Percentiles rank a stretch among this genome's conserved stretches.
Evolutionary conservation across 2,113 vertebrate genomes (phyloP).

Genomic region (Ochotona curzoniae): DNA sequence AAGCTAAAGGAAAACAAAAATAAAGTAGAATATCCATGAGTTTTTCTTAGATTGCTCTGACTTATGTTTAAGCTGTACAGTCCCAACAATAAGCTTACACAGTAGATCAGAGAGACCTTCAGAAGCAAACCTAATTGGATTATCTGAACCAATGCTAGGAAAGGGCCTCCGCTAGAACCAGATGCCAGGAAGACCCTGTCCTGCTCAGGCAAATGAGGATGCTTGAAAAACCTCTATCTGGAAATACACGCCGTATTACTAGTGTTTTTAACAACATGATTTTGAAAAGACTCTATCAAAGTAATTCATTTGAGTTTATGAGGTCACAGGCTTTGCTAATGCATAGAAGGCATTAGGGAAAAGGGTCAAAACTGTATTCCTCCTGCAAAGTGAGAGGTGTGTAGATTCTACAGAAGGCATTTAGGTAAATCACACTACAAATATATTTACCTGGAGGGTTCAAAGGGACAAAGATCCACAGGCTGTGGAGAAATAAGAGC

Average conservation of each 20-base stretch:
- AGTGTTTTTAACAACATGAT: not conserved
- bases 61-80: not conserved
- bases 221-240: not conserved
- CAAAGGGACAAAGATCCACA: not conserved
- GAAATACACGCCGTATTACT: not conserved
- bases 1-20: not conserved
- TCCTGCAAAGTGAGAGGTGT: not conserved
- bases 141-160: not conserved
- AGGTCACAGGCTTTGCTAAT: not conserved
- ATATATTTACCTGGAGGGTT: not conserved
- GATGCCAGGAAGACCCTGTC: not conserved
- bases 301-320: not conserved
- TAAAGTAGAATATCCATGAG: not conserved
- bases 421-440: not conserved
- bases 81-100: not conserved
- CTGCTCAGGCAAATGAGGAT: not conserved
- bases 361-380: not conserved
- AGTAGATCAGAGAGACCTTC: not conserved
- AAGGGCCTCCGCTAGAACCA: not conserved
- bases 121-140: not conserved
- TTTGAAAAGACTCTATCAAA: not conserved
- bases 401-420: not conserved
- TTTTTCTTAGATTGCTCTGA: not conserved
- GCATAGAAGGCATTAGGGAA: not conserved
- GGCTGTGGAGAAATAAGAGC: not conserved